phyloP scores from a whole-genome alignment of 2,797 vertebrate genomes.

The Alouatta caraya region DNA sequence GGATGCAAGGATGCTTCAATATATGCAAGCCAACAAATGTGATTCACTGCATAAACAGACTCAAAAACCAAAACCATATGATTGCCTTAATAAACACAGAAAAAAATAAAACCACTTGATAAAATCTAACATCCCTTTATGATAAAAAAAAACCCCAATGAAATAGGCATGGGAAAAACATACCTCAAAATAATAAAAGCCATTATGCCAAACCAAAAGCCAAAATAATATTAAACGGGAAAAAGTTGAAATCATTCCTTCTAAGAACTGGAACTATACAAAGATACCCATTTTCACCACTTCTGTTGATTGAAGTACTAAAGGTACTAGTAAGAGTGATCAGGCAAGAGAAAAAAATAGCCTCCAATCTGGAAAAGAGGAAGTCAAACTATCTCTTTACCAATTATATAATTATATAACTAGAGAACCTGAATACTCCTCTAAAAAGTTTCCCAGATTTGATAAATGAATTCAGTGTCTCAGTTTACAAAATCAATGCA shows the following conservation, averaged over 20 bases:
- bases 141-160: too few species aligned
- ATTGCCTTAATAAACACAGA: neutral
- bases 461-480: neutral
- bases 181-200: neutral
- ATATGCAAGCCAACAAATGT: neutral
- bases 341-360: neutral
- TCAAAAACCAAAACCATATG: neutral
- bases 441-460: neutral
- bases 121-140: too few species aligned
- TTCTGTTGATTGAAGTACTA: neutral
- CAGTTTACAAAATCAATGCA: neutral
- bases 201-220: neutral
- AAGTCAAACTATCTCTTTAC: neutral
- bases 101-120: too few species aligned
- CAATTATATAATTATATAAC: neutral
- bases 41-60: neutral
- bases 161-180: neutral
- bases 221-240: neutral
- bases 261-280: neutral
- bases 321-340: neutral
- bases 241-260: neutral
- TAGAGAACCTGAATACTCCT: neutral
- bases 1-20: neutral
- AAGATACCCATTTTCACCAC: neutral
- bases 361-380: neutral